phyloP scores from a whole-genome alignment of 2,797 vertebrate species.

The Taenioides sp. region DNA sequence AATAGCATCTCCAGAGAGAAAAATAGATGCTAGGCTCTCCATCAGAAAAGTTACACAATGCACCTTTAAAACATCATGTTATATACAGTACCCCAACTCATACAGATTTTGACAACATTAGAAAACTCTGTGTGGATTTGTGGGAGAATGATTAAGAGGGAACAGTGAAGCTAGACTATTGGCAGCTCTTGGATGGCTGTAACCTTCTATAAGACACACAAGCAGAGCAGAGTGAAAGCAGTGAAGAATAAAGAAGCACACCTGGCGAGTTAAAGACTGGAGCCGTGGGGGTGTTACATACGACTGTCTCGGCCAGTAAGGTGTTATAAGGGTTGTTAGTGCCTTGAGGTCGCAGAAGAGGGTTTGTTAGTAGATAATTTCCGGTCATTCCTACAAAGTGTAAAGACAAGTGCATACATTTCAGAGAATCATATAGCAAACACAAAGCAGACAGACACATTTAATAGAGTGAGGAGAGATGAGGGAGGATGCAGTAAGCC shows the following conservation, averaged over 20 bases:
- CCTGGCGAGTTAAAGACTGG: conserved; percentile 99
- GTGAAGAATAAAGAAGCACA: conserved; percentile 86
- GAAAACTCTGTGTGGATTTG: conserved; percentile 31
- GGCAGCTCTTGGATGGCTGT: conserved; percentile 45
- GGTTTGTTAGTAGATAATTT: conserved; percentile 99
- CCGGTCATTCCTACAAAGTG: conserved; percentile 96
- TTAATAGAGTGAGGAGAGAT: conserved; percentile 41
- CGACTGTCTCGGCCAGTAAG: conserved; percentile 99
- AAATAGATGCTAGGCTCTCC: too few relatives aligned
- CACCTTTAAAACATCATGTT: neutral
- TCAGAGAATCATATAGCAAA: conserved; percentile 15
- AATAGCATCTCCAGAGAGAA: too few relatives aligned
- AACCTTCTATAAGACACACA: conserved; percentile 43
- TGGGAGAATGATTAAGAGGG: conserved; percentile 60
- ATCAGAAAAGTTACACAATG: too few relatives aligned
- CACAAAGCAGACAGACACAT: conserved; percentile 36
- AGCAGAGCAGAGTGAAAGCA: conserved; percentile 36
- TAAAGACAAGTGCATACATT: conserved; percentile 62
- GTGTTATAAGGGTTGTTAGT: conserved; percentile 99
- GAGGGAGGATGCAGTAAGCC: conserved; percentile 16
- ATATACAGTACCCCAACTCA: neutral
- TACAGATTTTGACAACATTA: neutral
- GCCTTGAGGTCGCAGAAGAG: conserved; percentile 99
- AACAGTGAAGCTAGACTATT: conserved; percentile 58
- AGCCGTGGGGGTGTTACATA: conserved; percentile 98